Conservation (phyloP, 2,888 invertebrate species). For the Agonopterix subpropinquella region DNA sequence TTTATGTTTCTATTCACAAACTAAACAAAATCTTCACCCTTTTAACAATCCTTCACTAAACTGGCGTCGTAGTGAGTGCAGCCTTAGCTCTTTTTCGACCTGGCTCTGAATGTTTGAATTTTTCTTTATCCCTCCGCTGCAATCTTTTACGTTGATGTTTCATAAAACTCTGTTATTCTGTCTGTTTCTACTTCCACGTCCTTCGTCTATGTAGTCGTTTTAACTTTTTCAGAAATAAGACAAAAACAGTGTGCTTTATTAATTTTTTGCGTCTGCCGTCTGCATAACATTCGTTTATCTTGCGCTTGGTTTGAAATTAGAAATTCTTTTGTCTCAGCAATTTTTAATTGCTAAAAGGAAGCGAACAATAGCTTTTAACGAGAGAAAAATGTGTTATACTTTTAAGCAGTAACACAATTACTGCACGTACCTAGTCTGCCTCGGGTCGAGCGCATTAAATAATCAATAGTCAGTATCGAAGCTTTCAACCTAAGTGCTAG, state of each 20-base stretch:
- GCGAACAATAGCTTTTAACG: constrained; percentile 41
- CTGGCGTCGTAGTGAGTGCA: too few species aligned
- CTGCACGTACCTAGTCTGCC: not conserved
- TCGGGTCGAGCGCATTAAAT: not conserved
- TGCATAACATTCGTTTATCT: constrained; percentile 60
- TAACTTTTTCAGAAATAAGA: constrained; percentile 31
- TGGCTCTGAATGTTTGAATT: too few species aligned
- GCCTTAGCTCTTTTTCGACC: too few species aligned
- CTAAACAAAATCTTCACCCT: too few species aligned
- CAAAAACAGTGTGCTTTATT: constrained; percentile 44
- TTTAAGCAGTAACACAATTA: constrained; percentile 1
- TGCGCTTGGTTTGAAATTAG: constrained; percentile 57
- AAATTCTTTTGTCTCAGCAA: constrained; percentile 61
- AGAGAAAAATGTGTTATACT: constrained; percentile 26
- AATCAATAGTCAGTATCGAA: not conserved
- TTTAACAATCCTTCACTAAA: too few species aligned
- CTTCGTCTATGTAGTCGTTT: constrained; percentile 13
- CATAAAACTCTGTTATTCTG: too few species aligned
- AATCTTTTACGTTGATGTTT: too few species aligned
- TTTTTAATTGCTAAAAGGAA: constrained; percentile 60
- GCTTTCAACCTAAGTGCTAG: not conserved
- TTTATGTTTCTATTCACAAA: too few species aligned
- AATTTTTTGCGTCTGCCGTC: constrained; percentile 35
- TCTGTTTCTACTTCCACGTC: not conserved
- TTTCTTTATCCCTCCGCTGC: too few species aligned